phyloP scores from a whole-genome alignment of 2,888 invertebrate genomes.

The Agonopterix alstromeriana region DNA sequence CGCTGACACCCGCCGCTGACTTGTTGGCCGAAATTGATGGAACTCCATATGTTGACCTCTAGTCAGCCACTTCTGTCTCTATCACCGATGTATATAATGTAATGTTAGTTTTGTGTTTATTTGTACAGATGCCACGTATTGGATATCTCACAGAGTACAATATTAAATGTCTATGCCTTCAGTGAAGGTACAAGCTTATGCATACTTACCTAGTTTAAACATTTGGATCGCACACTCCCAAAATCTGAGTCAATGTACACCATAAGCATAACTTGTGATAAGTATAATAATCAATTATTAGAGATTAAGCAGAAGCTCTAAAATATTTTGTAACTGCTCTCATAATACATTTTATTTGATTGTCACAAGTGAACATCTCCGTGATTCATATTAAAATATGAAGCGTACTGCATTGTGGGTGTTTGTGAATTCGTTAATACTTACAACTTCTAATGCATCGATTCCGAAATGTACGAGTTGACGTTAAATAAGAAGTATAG shows the following conservation, averaged over 20 bases:
- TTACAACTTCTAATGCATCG: too few relatives aligned
- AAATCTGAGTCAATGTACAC: slow-evolving; percentile 61
- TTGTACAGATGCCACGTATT: slow-evolving; percentile 56
- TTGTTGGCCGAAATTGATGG: slow-evolving; percentile 63
- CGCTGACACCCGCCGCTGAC: slow-evolving; percentile 53
- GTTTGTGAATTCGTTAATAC: too few relatives aligned
- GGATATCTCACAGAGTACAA: slow-evolving; percentile 59
- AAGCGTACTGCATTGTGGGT: too few relatives aligned
- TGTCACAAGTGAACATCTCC: too few relatives aligned
- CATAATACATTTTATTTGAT: not conserved
- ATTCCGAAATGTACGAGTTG: too few relatives aligned
- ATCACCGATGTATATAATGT: slow-evolving; percentile 35
- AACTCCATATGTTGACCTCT: slow-evolving; percentile 66
- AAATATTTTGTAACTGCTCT: not conserved
- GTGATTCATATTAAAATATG: too few relatives aligned
- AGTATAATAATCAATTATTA: slow-evolving; percentile 33
- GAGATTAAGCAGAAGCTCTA: slow-evolving; percentile 21
- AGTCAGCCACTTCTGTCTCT: slow-evolving; percentile 37
- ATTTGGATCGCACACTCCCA: slow-evolving; percentile 53
- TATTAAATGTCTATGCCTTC: slow-evolving; percentile 56
- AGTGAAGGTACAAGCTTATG: slow-evolving; percentile 55
- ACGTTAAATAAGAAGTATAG: too few relatives aligned
- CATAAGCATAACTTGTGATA: slow-evolving; percentile 41
- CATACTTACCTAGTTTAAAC: slow-evolving; percentile 2
- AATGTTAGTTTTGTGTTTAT: slow-evolving; percentile 41